Conservation (phyloP, 92 coral and sea anemone genomes). For the Actinostola sp. region DNA sequence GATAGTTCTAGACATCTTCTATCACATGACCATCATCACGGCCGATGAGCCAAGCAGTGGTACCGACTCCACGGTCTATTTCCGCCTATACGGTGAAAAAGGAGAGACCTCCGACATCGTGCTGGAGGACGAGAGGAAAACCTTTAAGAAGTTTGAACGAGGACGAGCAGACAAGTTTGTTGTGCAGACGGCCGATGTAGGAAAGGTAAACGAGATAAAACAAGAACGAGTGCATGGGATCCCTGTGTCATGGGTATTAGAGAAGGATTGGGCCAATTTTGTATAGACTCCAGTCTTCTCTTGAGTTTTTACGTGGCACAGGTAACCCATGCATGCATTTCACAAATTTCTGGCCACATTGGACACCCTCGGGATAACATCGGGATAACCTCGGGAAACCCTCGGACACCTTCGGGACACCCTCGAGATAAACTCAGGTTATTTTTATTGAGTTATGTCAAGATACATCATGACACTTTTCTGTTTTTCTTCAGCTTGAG, state of each 20-base stretch:
- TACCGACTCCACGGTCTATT: constrained; percentile 79
- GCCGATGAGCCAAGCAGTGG: constrained; percentile 73
- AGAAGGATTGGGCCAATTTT: no score
- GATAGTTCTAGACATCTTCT: constrained; percentile 74
- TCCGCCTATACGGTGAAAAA: constrained; percentile 72
- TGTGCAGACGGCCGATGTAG: constrained; percentile 89
- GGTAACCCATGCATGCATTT: no score
- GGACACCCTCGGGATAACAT: no score
- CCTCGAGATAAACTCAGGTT: no score
- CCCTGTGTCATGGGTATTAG: background rate
- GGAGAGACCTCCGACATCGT: constrained; percentile 83
- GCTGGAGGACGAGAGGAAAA: constrained; percentile 68
- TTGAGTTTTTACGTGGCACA: no score
- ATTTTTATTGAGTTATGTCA: no score
- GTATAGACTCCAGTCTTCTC: no score
- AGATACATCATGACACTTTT: background rate
- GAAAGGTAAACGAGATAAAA: constrained; percentile 86
- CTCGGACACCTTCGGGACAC: no score
- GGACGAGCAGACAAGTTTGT: constrained; percentile 95
- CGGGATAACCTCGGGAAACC: no score
- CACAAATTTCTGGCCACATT: no score
- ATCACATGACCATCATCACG: constrained; percentile 81
- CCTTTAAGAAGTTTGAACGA: constrained; percentile 76
- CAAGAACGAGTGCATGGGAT: background rate
- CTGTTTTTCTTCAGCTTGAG: constrained; percentile 50